Base-by-base conservation (phyloP, 2,797 vertebrate genomes). In the Morus bassanus region DNA sequence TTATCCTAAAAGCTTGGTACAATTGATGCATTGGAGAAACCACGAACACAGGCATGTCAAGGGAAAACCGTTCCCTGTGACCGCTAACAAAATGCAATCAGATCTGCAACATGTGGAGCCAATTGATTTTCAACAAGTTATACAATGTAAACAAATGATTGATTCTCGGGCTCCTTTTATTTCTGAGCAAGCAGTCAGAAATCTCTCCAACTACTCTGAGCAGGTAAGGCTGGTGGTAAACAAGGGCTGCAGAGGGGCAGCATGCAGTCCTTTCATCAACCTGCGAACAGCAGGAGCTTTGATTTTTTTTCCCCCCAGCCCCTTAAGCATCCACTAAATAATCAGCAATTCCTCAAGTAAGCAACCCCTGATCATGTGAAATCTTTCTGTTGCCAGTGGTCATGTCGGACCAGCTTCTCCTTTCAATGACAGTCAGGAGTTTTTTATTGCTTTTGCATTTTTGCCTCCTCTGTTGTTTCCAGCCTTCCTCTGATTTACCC, bases 1-100 rank as follows among this genome's bases (percentile, higher is more conserved):
- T 98, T 98, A 97, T 97, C 97, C 91, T 77, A 91, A 97, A 89
- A 97, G 94, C 96, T 31, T n/a, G 87, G 79, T 95, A 93, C 88
- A 96, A 96, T 65, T 50, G 89, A 88, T 75, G 92, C 75, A 33
- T 59, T 84, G 95, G 95, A 94, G 45, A 85, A 93, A 61, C 57
- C 68, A 80, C 28, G 33, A 82, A 51, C 90, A 35, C 19, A 41
- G 60, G 88, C 85, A 48, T 31, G 73, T 85, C 80, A 92, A 45
- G 76, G 87, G 86, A 92, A 95, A 89, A 88, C 41, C 28, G 85
- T 75, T 94, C 53, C 84, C 33, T 68, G 91, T 90, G 88, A 92
- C 73, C 54, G 57, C 67, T 90, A 89, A 91, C 85, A 93, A 95
- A 90, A 93, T 48, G 77, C 80, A 83, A 64, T 43, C 85, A 81